Evolutionary conservation across 2,888 invertebrate genomes (phyloP), one percentile per base, ranked within the genome.

Genomic region (Leistus spinibarbis): DNA sequence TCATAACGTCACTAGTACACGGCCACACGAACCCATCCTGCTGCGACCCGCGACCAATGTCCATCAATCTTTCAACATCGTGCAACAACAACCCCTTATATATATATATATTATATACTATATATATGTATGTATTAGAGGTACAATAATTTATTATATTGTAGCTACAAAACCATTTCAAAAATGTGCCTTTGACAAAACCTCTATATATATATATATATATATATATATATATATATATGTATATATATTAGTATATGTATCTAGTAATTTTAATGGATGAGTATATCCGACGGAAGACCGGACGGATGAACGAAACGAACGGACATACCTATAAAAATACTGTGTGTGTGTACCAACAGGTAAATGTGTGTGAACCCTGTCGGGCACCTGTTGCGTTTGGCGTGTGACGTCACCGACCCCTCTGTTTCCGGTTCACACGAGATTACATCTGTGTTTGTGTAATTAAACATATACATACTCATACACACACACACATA

Each of bases 351-450:
- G 5, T 54, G 5, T 54, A 17, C 17, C n/a, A 16, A 17, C 17
- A 17, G 13, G 54, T 54, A 17, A 60, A 64, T 56, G 75, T 75
- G 62, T 75, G 75, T 75, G 75, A 75, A 75, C 75, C 75, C 83
- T 83, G 80, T 81, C 81, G 81, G 40, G 81, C 83, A 83, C 83
- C 83, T 84, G 83, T 82, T 75, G 82, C 79, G 76, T 40, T 40
- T 73, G 56, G 40, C 75, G 23, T 80, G 81, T 84, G 83, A 84
- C 84, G 83, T 84, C 83, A 83, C 78, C 83, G 83, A 83, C 83
- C 83, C 79, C 78, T 79, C 76, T 78, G 82, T 81, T 85, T 85
- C 85, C 85, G 84, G 84, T 85, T 85, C 85, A 84, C 85, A 85
- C 85, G 84, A 85, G 85, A 85, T 85, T 82, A 82, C 84, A 85